Evolutionary conservation across 2,888 invertebrate species (phyloP), one percentile per base, ranked within the genome.

Genomic region (Hecatera dysodea): DNA sequence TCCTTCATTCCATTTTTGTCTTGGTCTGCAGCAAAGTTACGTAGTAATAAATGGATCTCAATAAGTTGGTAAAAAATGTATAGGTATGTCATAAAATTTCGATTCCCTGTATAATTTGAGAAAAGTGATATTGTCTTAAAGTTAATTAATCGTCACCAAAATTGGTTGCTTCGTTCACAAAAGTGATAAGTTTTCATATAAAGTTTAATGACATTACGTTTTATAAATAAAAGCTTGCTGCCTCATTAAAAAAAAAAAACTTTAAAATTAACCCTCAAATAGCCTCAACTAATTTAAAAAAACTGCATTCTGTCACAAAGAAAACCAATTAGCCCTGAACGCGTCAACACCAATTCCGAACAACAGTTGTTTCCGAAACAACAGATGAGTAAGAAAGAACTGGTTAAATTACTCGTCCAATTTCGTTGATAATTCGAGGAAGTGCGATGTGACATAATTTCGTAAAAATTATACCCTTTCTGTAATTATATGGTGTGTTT

Each of bases 391-490:
- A 80, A 56, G 65, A 72, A 80, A 56, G 65, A 72, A 82, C 78
- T 78, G 78, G 77, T 87, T 83, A 82, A 84, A 86, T 86, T 85
- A 83, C 75, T 59, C 63, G 46, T 73, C 76, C 80, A 84, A 85
- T 84, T 84, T 76, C 59, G 69, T 80, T 80, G 57, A 73, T 82
- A 84, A 86, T 77, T 75, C 57, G 56, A 84, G 84, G 84, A 86
- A 86, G 86, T 79, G 57, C 66, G 61, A 72, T 73, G 82, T 84
- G 87, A 86, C 87, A 87, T 91, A 91, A 91, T 92, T 89, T 85
- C 79, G 75, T 87, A 81, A 86, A 91, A 92, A 91, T 86, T 85
- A 85, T 86, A 85, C 84, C 80, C 80, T 84, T 78, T 63, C 48
- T 77, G 74, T 86, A 90, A 91, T 90, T 89, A 87, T 83, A 71